These are phyloP conservation scores for Elysia chlorotica DNA, from an alignment of 1,140 invertebrate species.

Conservation along the genomic window DNA sequence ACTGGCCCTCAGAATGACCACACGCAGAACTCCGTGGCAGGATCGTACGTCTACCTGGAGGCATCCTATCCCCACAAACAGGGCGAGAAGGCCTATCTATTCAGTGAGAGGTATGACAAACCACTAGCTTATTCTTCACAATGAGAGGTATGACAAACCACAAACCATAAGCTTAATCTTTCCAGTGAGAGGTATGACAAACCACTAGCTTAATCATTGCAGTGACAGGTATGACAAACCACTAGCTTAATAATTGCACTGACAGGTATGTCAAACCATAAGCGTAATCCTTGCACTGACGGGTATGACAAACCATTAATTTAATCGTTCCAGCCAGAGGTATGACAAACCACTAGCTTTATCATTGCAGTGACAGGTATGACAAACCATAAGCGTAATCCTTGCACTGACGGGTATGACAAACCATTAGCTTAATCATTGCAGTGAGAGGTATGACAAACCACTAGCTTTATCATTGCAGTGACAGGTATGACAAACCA, in stretches of 20 bases:
- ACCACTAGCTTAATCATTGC: background rate
- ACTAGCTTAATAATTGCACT: conserved; percentile 39
- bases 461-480: background rate
- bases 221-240: conserved; percentile 5
- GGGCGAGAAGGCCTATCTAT: conserved; percentile 41
- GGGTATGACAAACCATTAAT: conserved; percentile 13
- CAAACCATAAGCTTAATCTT: conserved; percentile 39
- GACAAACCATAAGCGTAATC: too few relatives aligned
- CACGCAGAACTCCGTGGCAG: conserved; percentile 37
- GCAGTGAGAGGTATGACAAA: conserved; percentile 1
- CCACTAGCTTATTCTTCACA: background rate
- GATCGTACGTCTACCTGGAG: conserved; percentile 76
- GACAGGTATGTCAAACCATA: conserved; percentile 29
- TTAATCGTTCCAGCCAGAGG: background rate
- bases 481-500: background rate
- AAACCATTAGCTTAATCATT: background rate
- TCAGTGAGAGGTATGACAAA: conserved; percentile 36
- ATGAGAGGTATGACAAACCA: conserved; percentile 2
- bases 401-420: too few relatives aligned
- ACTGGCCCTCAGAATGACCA: conserved; percentile 52
- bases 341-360: conserved; percentile 3
- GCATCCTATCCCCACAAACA: conserved; percentile 29
- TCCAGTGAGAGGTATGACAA: conserved; percentile 37
- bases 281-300: background rate
- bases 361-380: background rate